Conservation (phyloP, 2,797 vertebrate genomes). For the Ficedula albicollis region DNA sequence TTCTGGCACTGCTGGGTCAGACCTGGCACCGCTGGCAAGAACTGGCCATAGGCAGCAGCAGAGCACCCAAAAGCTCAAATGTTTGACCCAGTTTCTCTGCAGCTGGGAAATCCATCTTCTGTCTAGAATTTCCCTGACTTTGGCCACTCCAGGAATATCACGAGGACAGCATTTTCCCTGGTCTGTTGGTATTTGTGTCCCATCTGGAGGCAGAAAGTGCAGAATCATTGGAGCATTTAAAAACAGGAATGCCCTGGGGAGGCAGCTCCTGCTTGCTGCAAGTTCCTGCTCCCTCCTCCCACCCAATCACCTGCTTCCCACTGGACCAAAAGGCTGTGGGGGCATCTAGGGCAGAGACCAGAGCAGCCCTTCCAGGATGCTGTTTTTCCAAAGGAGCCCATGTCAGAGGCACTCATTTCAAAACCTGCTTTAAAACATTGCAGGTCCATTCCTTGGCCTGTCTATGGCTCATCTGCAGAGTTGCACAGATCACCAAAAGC, state of each 20-base stretch:
- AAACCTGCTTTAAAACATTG: background rate
- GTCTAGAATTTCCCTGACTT: conserved; percentile 35
- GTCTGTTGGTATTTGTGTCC: background rate
- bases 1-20: background rate
- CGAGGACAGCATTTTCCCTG: conserved; percentile 23
- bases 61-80: background rate
- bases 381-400: background rate
- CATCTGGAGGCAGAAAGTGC: conserved; percentile 26
- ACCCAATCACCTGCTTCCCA: background rate
- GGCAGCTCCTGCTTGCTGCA: background rate
- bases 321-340: background rate
- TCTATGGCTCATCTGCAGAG: background rate
- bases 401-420: background rate
- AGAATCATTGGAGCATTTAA: background rate
- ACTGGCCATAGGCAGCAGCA: accelerated
- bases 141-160: conserved; percentile 17
- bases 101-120: conserved; percentile 51
- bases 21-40: background rate
- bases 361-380: background rate
- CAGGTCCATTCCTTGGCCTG: background rate
- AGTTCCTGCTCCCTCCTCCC: background rate
- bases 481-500: background rate
- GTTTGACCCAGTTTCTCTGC: conserved; percentile 31
- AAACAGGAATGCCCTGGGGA: background rate
- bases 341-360: background rate